Conservation (phyloP, 2,888 invertebrate species). For the Pyrrhia umbra region DNA sequence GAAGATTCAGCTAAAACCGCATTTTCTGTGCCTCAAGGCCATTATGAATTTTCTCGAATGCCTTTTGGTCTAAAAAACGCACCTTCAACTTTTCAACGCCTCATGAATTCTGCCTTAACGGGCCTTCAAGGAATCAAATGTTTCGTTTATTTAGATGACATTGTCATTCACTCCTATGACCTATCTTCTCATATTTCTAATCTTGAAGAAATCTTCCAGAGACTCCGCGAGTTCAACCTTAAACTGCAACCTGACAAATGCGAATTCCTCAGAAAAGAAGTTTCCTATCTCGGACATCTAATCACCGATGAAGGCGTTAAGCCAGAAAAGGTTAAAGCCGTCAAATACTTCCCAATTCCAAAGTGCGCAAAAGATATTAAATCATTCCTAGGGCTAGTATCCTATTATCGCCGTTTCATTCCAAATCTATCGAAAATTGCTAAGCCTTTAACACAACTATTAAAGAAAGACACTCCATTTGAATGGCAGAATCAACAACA, state of each 20-base stretch:
- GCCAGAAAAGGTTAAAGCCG: not conserved
- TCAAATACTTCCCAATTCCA: not conserved
- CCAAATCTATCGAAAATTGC: not conserved
- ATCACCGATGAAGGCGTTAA: not conserved
- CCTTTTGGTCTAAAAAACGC: too few relatives aligned
- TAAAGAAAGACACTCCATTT: not conserved
- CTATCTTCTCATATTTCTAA: not conserved
- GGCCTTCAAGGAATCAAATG: constrained; percentile 68
- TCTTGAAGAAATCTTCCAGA: not conserved
- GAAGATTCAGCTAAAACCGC: not conserved
- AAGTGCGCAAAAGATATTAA: not conserved
- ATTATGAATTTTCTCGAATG: constrained; percentile 2
- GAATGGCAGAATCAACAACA: not conserved
- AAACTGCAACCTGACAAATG: not conserved
- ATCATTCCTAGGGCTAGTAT: not conserved
- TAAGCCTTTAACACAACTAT: not conserved
- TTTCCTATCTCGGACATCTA: not conserved
- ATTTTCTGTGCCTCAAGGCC: not conserved
- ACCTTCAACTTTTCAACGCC: constrained; percentile 75
- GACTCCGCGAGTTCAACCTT: not conserved
- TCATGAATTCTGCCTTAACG: constrained; percentile 71
- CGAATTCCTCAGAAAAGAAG: not conserved
- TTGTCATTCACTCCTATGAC: constrained; percentile 52
- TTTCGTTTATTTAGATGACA: constrained; percentile 71
- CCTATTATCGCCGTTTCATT: not conserved